Evolutionary conservation across 2,113 vertebrate genomes (phyloP), one percentile per base, ranked within the genome.

Genomic region (Melanostigma gelatinosum): DNA sequence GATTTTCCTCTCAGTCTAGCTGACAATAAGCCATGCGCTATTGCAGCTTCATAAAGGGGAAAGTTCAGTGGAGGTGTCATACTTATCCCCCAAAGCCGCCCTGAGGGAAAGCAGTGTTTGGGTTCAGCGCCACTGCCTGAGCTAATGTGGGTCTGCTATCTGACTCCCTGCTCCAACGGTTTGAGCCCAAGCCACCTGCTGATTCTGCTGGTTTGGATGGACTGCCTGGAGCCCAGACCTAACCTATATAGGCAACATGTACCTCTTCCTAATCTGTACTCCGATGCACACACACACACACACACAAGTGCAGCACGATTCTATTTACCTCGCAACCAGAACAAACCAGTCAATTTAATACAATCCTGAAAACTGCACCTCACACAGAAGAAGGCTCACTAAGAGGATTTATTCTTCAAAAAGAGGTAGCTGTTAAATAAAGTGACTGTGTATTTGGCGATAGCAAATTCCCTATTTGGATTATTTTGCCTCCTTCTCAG

Each of bases 351-450:
- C 34, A 75, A 88, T 73, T 87, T 85, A 84, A 88, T 82, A 72
- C 88, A 83, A 86, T 87, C 87, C 91, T 80, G 65, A 85, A 91
- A 93, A 92, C 88, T 89, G 91, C 88, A 94, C 90, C 89, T 92
- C 90, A 70, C 71, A 87, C 84, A 90, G 78, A 88, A 89, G 80
- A 87, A 64, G 87, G 72, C 78, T 91, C 85, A 68, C 85, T 92
- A 93, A 94, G 92, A 92, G 91, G 92, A 93, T 93, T 94, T 93
- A 92, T 88, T 90, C 90, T 78, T 79, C 83, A 89, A 69, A 89
- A 88, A 85, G 82, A 86, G 83, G 90, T 87, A 84, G 86, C 83
- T 82, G 75, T 87, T 84, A 86, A 88, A 90, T 89, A 76, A 85
- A 76, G 74, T 72, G 75, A 73, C 87, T 84, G 85, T 86, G 86